Evolutionary conservation across 2,888 invertebrate genomes (phyloP).

Genomic region (Marronus borbonicus): DNA sequence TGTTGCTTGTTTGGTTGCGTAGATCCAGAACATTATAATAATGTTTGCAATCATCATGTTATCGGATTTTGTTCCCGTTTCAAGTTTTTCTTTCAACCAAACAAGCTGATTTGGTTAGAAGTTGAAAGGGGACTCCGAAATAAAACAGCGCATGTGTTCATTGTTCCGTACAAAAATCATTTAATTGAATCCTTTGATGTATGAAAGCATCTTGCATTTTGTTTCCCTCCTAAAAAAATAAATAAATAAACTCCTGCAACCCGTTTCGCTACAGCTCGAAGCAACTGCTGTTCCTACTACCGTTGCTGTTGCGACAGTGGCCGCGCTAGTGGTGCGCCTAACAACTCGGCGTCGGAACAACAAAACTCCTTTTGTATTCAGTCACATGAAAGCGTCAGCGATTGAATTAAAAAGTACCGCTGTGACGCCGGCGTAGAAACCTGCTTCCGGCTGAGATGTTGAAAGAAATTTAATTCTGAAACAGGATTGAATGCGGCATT

Average conservation of each 20-base stretch:
- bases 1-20: no score
- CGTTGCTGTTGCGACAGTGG: neutral
- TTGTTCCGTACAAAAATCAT: neutral
- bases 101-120: neutral
- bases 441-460: slow-evolving; percentile 18
- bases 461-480: slow-evolving; percentile 38
- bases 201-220: neutral
- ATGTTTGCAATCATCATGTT: no score
- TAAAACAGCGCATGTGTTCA: neutral
- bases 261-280: neutral
- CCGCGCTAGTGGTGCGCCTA: slow-evolving; percentile 18
- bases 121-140: neutral
- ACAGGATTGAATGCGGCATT: slow-evolving; percentile 22
- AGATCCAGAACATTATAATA: no score
- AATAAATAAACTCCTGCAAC: neutral
- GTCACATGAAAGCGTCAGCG: slow-evolving; percentile 35
- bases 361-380: slow-evolving; percentile 33
- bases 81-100: no score
- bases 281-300: neutral
- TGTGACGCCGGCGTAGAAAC: slow-evolving; percentile 1
- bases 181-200: neutral
- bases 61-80: no score
- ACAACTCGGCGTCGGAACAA: slow-evolving; percentile 18
- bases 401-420: slow-evolving; percentile 38
- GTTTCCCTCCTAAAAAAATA: neutral